Evolutionary conservation across 2,888 invertebrate genomes (phyloP), one percentile per base, ranked within the genome.

Genomic region (Pseudanteris insignis): DNA sequence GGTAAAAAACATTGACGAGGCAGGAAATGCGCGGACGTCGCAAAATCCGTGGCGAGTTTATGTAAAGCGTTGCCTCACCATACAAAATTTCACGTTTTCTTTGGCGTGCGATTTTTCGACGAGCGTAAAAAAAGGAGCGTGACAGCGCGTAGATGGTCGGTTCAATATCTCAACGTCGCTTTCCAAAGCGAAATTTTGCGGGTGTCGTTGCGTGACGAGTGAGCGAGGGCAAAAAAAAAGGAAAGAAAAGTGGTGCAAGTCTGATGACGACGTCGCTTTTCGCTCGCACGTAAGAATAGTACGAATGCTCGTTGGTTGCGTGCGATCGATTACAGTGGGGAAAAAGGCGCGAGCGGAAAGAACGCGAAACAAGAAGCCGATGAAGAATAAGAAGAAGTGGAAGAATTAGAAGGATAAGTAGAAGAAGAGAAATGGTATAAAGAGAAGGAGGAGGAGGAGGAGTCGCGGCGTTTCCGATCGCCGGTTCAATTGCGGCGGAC

Each of bases 391-490:
- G 43, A 34, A 51, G 12, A 10, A 12, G 79, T 79, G 79, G 78
- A 79, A 79, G 79, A 78, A 75, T 78, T 78, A 78, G 79, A 79
- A 79, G 79, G 79, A 79, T 79, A 79, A 79, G 79, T 79, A 78
- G 79, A 79, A 78, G n/a, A n/a, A n/a, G n/a, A n/a, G 78, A 79
- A 79, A 78, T 78, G 75, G 78, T 78, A 78, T 79, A 79, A 79
- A 79, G 79, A 79, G 79, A 79, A 79, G 79, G 79, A 78, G 79
- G 78, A 78, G 18, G 18, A 3, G 24, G 38, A 25, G 32, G 41
- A 37, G 54, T 51, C 50, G 44, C 43, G 50, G n/a, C 57, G 48
- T 24, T 33, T n/a, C 21, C 47, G 40, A 34, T 47, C 47, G 14
- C 43, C 12, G 50, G 33, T 40, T 33, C 44, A 34, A 33, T 38